Base-by-base conservation (phyloP, 2,797 vertebrate species). In the Calcarius lapponicus region DNA sequence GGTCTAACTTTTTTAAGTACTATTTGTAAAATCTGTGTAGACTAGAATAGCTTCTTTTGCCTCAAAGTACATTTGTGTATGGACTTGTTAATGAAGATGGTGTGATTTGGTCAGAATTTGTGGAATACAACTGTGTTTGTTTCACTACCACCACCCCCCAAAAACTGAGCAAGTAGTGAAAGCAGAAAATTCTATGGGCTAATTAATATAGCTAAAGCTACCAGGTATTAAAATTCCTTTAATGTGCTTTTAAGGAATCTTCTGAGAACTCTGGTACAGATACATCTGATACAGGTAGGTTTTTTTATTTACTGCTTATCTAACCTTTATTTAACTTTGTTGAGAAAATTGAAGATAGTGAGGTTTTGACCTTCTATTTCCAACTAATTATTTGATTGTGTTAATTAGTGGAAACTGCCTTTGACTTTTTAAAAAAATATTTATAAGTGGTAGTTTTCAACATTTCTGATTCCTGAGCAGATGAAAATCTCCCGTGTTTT, bases 211-310 rank as follows among this genome's bases (percentile, higher is more conserved):
- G 20, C 10, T 79, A 57, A 34, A 67, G 9, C 20, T 58, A n/a
- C 20, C 32, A 65, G 9, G 4, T 90, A 58, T 82, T 92, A 80
- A 82, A 67, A 69, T 65, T 86, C 7, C 24, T 91, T 75, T 86
- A 3, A 9, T 73, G 15, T 92, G 17, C 10, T 75, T 93, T 91
- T 72, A 82, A 97, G 96, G 75, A 66, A 34, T 57, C 66, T 78
- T 38, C 83, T 64, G 86, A 86, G 64, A 71, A 15, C 13, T 57
- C 76, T 34, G 1, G 0, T 58, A 3, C 29, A 43, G 70, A 66
- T 47, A 26, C 74, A 5, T 60, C 82, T 81, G 82, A 82, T 51
- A 10, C 9, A 95, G 95, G 96, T 97, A 38, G 11, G 90, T 15
- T 31, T 89, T 78, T 66, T 19, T 11, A 34, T 67, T 51, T 80